Evolutionary conservation across 2,888 invertebrate genomes (phyloP).

Genomic region (Anoplius nigerrimus): DNA sequence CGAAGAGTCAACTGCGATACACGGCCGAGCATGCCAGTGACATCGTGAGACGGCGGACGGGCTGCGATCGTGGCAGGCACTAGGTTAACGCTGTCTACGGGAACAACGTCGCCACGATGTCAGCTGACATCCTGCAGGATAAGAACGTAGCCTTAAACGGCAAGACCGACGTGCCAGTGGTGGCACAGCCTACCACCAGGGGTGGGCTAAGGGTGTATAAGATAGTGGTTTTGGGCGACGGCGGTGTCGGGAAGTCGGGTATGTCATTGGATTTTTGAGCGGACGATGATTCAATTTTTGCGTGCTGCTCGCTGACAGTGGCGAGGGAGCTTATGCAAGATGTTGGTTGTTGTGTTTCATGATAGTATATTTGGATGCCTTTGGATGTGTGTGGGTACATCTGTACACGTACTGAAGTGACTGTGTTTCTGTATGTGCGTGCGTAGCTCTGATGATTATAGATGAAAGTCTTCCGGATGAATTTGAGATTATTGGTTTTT

Average conservation of each 20-base stretch:
- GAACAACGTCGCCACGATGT: conserved; percentile 43
- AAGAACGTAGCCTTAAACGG: conserved; percentile 55
- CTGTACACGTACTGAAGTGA: too few species aligned
- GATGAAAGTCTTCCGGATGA: too few species aligned
- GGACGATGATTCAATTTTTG: too few species aligned
- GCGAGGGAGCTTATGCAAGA: too few species aligned
- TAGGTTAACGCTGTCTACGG: conserved; percentile 11
- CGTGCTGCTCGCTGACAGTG: too few species aligned
- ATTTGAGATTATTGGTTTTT: too few species aligned
- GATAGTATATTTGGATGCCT: too few species aligned
- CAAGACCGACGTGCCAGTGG: conserved; percentile 59
- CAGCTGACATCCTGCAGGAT: conserved; percentile 51
- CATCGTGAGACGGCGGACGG: conserved; percentile 39
- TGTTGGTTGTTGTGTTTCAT: too few species aligned
- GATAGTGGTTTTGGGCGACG: conserved; percentile 93
- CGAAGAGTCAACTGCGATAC: conserved; percentile 43
- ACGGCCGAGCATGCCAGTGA: conserved; percentile 51
- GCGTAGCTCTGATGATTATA: too few species aligned
- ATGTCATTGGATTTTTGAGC: conserved; percentile 45
- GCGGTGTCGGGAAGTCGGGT: conserved; percentile 95
- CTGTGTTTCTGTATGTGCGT: too few species aligned
- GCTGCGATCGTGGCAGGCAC: conserved; percentile 26
- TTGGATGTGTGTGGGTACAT: too few species aligned
- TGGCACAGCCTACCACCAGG: conserved; percentile 72
- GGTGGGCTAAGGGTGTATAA: conserved; percentile 89